These are phyloP conservation scores for Acrossocheilus wenchowensis DNA, from an alignment of 2,797 vertebrate species.

Conservation along the genomic window DNA sequence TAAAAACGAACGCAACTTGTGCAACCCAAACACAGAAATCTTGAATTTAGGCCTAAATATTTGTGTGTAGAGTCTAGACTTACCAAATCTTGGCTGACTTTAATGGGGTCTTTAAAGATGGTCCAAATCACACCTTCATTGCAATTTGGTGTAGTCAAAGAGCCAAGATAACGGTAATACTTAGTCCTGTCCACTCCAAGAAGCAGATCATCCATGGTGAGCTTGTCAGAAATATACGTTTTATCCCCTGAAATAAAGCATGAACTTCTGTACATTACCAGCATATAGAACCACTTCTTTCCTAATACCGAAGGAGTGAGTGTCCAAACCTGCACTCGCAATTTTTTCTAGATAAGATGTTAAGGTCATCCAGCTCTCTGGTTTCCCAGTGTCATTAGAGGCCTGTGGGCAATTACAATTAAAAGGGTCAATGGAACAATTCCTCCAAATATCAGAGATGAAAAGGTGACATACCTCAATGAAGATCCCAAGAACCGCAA, in stretches of 20 bases:
- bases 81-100: slow-evolving; percentile 74
- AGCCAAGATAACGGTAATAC: slow-evolving; percentile 78
- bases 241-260: slow-evolving; percentile 45
- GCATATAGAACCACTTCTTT: background rate
- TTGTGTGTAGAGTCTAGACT: slow-evolving; percentile 14
- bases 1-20: too few species aligned
- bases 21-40: background rate
- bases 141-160: slow-evolving; percentile 75
- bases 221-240: accelerated
- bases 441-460: accelerated
- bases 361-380: slow-evolving; percentile 67
- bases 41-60: background rate
- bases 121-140: slow-evolving; percentile 78
- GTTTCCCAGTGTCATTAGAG: slow-evolving; percentile 36
- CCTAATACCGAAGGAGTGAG: background rate
- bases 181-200: slow-evolving; percentile 63
- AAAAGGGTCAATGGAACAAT: too few species aligned
- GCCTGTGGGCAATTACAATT: slow-evolving; percentile 27
- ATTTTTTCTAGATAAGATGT: slow-evolving; percentile 64
- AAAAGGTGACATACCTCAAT: slow-evolving; percentile 69
- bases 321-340: slow-evolving; percentile 44
- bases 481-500: slow-evolving; percentile 76
- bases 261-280: background rate
- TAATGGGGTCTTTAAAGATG: slow-evolving; percentile 75
- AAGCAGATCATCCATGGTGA: slow-evolving; percentile 73